Evolutionary conservation across 2,113 vertebrate species (phyloP).

Genomic region (Tyrannus savana): DNA sequence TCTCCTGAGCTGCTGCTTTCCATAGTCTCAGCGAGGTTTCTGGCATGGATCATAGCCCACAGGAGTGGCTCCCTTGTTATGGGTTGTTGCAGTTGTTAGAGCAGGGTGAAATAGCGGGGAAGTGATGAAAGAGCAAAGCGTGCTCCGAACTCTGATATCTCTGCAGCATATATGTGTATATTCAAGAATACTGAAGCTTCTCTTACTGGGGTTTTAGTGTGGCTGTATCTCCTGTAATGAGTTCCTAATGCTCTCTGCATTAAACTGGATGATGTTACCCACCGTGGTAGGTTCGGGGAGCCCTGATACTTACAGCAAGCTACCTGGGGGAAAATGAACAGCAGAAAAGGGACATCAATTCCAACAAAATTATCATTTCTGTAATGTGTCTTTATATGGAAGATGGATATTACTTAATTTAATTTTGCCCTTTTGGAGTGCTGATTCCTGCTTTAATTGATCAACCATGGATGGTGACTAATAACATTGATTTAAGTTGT

Average conservation of each 20-base stretch:
- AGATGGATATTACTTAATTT: neutral
- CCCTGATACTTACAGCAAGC: neutral
- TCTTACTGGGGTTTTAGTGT: neutral
- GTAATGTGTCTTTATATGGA: neutral
- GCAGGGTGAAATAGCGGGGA: neutral
- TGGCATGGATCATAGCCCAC: neutral
- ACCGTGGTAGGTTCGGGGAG: neutral
- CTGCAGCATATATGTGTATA: neutral
- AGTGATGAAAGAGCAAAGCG: neutral
- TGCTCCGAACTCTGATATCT: rapidly evolving
- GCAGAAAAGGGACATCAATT: neutral
- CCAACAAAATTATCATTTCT: neutral
- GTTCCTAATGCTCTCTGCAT: neutral
- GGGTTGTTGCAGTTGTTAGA: neutral
- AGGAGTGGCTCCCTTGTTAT: neutral
- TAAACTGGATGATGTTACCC: neutral
- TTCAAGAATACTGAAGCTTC: neutral
- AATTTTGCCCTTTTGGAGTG: neutral
- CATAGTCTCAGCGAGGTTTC: neutral
- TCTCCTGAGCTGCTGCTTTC: neutral
- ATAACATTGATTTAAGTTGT: neutral
- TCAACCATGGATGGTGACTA: neutral
- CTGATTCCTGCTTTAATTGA: neutral
- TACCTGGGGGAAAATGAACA: neutral
- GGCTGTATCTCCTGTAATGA: neutral